Conservation (phyloP, 2,888 invertebrate genomes). For the Hydroisotoma schaefferi region DNA sequence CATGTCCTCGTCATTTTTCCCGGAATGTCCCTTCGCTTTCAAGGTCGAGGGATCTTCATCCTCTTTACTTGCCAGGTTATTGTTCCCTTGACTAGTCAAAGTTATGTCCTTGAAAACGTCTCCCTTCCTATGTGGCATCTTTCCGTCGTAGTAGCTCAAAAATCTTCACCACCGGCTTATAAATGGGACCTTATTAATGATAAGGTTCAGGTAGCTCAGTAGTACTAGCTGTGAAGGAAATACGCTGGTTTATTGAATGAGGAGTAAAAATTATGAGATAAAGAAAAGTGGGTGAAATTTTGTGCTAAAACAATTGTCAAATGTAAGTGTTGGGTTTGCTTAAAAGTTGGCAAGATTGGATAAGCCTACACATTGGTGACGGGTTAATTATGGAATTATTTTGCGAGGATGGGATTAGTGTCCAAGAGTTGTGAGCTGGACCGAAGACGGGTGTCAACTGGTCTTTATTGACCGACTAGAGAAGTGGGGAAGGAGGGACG, state of each 20-base stretch:
- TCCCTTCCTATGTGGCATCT: conserved; percentile 2
- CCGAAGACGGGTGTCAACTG: conserved; percentile 6
- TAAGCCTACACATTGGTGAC: conserved; percentile 6
- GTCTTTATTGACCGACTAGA: not conserved
- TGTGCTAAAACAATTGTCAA: not conserved
- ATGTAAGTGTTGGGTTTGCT: conserved; percentile 9
- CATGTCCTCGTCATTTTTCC: not conserved
- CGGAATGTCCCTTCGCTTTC: not conserved
- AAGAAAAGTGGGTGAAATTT: conserved; percentile 1
- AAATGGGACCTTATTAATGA: too few species aligned
- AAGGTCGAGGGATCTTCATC: not conserved
- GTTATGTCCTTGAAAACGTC: conserved; percentile 3
- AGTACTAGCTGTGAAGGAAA: too few species aligned
- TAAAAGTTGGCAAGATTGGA: conserved; percentile 10
- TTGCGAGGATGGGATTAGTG: too few species aligned
- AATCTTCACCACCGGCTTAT: too few species aligned
- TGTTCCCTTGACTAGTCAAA: too few species aligned
- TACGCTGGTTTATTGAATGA: too few species aligned
- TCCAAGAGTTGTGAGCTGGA: not conserved
- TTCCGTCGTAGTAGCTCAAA: too few species aligned
- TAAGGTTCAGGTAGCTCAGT: too few species aligned
- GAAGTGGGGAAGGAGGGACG: too few species aligned
- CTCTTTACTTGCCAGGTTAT: too few species aligned
- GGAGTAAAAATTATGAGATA: not conserved
- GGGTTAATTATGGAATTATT: not conserved